Evolutionary conservation across 23 tunicate species (phyloP).

Genomic region (Ascidia mentula): DNA sequence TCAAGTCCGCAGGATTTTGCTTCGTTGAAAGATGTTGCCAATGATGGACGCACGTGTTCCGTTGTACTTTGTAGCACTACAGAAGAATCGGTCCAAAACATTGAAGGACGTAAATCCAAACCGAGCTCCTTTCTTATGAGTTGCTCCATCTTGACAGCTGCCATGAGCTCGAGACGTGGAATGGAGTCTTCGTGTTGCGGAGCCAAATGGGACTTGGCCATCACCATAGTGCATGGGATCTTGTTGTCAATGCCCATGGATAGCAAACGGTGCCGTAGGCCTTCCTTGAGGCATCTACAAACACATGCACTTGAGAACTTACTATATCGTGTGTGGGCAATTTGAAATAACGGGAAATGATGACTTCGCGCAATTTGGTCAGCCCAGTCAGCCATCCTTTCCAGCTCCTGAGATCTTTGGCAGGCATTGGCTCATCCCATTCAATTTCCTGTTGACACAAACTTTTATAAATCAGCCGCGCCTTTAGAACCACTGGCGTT

Average conservation of each 20-base stretch:
- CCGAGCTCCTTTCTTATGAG: not conserved
- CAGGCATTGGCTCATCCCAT: no score
- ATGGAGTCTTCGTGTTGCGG: not conserved
- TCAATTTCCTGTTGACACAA: not conserved
- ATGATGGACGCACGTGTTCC: no score
- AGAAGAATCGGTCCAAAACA: constrained; percentile 19
- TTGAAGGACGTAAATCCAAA: not conserved
- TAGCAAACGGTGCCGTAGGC: constrained; percentile 42
- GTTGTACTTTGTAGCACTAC: constrained; percentile 7
- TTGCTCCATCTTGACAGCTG: not conserved
- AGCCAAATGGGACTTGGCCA: constrained; percentile 7
- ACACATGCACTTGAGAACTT: no score
- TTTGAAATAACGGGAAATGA: constrained; percentile 12
- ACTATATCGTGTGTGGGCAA: no score
- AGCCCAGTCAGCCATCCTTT: no score
- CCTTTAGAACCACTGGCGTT: not conserved
- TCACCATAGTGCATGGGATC: not conserved
- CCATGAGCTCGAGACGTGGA: constrained; percentile 8
- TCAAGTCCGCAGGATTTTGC: no score
- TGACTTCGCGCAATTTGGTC: no score
- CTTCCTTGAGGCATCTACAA: constrained; percentile 12
- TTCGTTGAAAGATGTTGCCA: no score
- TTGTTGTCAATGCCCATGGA: not conserved
- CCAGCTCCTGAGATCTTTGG: not conserved
- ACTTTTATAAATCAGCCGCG: not conserved